These are phyloP conservation scores for Oxytorus armatus DNA, from an alignment of 2,888 invertebrate species.

Conservation along the genomic window DNA sequence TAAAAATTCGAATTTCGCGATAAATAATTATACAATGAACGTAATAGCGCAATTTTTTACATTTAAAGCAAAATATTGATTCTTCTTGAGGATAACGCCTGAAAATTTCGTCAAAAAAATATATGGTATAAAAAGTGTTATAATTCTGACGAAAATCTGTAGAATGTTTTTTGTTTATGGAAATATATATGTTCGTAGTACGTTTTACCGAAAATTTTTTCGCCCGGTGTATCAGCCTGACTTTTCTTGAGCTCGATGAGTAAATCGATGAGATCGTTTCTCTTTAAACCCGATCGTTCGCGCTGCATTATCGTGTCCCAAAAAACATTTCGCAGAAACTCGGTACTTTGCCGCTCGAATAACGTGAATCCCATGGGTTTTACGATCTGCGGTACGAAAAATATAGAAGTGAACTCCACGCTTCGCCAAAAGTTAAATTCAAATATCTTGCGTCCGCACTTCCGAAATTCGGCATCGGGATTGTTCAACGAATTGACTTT, in stretches of 20 bases:
- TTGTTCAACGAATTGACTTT: too few relatives aligned
- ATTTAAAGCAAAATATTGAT: too few relatives aligned
- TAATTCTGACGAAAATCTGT: too few relatives aligned
- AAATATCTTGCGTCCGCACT: too few relatives aligned
- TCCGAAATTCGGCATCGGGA: conserved; percentile 80
- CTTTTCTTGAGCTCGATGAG: conserved; percentile 83
- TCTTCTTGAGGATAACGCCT: too few relatives aligned
- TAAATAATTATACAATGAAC: too few relatives aligned
- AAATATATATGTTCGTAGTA: too few relatives aligned
- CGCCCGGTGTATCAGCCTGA: conserved; percentile 61
- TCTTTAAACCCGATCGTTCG: conserved; percentile 80
- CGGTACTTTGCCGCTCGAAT: conserved; percentile 80
- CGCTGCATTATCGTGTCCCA: conserved; percentile 84
- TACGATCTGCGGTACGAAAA: conserved; percentile 84
- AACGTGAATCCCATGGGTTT: conserved; percentile 81
- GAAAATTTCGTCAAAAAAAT: too few relatives aligned
- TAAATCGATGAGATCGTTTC: conserved; percentile 85
- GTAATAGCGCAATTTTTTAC: too few relatives aligned
- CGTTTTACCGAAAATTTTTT: conserved; percentile 61
- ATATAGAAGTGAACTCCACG: conserved; percentile 81
- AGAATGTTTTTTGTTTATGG: not conserved
- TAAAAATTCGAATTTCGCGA: too few relatives aligned
- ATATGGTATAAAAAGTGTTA: too few relatives aligned
- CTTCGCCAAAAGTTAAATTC: conserved; percentile 79
- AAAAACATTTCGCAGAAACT: too few relatives aligned